These are phyloP conservation scores for Aptenodytes forsteri DNA, from an alignment of 2,113 vertebrate species.

Conservation along the genomic window DNA sequence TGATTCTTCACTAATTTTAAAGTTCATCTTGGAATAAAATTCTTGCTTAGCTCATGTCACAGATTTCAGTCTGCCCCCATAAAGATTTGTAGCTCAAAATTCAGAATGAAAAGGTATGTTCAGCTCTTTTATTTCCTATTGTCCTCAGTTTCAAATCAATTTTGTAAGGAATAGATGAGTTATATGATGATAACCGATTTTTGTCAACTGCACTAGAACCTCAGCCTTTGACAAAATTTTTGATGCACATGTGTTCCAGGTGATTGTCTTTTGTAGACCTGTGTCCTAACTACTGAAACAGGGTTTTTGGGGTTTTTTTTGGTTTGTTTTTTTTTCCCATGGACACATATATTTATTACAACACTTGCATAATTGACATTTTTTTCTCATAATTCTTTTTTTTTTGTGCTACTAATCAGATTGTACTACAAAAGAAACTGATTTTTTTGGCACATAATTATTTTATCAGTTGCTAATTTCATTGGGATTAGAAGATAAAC, in stretches of 20 bases:
- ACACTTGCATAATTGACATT: fast-evolving
- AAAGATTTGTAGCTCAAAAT: background rate
- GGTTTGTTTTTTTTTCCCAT: background rate
- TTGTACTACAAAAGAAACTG: background rate
- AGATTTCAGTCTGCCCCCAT: background rate
- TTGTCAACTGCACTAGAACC: background rate
- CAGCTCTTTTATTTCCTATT: background rate
- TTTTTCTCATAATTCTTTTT: background rate
- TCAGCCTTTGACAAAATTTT: background rate
- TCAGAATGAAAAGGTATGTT: background rate
- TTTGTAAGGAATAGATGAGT: background rate
- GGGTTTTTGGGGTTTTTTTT: fast-evolving
- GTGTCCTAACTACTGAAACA: background rate
- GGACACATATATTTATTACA: background rate
- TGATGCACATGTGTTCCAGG: background rate
- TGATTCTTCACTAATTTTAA: background rate
- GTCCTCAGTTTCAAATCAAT: background rate
- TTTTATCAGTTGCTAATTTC: background rate
- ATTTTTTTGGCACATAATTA: background rate
- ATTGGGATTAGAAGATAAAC: background rate
- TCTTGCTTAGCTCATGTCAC: background rate
- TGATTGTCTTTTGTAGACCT: background rate
- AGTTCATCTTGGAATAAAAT: background rate
- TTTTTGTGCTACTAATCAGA: background rate
- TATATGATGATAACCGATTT: background rate